phyloP scores from a whole-genome alignment of 2,888 invertebrate genomes.

The Dynastes tityus region DNA sequence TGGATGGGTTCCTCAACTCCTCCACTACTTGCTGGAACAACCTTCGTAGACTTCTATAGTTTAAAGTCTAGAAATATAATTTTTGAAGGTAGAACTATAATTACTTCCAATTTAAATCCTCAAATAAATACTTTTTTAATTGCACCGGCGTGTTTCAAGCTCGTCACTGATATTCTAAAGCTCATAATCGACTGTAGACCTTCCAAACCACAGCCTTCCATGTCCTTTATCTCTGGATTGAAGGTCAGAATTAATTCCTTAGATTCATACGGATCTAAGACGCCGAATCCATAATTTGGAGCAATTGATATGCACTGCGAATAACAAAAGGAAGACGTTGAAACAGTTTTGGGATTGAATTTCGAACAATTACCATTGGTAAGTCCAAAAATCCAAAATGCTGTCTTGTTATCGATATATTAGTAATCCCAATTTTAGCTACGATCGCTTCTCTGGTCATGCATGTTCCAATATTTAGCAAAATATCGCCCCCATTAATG shows the following conservation, averaged over 20 bases:
- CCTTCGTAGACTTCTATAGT: slow-evolving; percentile 19
- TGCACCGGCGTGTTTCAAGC: slow-evolving; percentile 55
- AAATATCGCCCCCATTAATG: slow-evolving; percentile 50
- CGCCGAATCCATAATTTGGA: slow-evolving; percentile 62
- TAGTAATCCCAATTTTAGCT: slow-evolving; percentile 57
- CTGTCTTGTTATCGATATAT: slow-evolving; percentile 57
- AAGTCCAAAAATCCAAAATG: slow-evolving; percentile 60
- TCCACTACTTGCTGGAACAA: slow-evolving; percentile 18
- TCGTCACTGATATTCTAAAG: slow-evolving; percentile 53
- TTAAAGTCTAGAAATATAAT: slow-evolving; percentile 34
- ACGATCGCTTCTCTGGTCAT: slow-evolving; percentile 58
- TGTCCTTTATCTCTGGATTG: slow-evolving; percentile 55
- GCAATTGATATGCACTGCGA: slow-evolving; percentile 57
- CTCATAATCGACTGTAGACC: background rate
- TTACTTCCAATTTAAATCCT: background rate
- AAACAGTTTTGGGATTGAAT: too few relatives aligned
- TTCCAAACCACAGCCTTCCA: background rate
- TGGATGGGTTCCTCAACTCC: slow-evolving; percentile 1
- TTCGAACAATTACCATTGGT: slow-evolving; percentile 56
- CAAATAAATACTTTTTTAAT: slow-evolving; percentile 47
- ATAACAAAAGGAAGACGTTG: background rate
- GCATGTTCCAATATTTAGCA: slow-evolving; percentile 59
- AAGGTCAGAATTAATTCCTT: slow-evolving; percentile 55
- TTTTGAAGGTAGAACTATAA: background rate
- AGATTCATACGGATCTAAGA: slow-evolving; percentile 58